These are phyloP conservation scores for Zonitis immaculata DNA, from an alignment of 2,888 invertebrate species.

Conservation along the genomic window DNA sequence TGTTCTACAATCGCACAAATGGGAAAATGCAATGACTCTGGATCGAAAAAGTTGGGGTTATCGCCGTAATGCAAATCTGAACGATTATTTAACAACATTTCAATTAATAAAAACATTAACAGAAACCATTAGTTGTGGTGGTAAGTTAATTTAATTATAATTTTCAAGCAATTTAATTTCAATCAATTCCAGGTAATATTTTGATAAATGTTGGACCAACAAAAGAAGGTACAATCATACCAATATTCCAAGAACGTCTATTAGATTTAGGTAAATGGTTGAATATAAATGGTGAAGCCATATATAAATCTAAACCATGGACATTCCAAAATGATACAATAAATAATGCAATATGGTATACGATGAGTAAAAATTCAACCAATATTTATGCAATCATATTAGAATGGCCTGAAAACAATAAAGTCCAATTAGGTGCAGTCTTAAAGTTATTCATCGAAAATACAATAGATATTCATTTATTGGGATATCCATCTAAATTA, in stretches of 20 bases:
- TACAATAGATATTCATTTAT: background rate
- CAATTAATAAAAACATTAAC: constrained; percentile 67
- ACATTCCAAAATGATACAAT: constrained; percentile 71
- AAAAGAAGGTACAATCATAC: constrained; percentile 75
- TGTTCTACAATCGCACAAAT: constrained; percentile 70
- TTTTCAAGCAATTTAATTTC: background rate
- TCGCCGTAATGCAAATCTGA: constrained; percentile 62
- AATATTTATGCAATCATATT: constrained; percentile 66
- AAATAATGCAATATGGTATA: constrained; percentile 45
- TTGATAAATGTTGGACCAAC: constrained; percentile 84
- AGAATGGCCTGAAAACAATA: constrained; percentile 56
- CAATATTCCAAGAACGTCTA: constrained; percentile 80
- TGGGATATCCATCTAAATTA: constrained; percentile 6
- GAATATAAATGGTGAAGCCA: constrained; percentile 72
- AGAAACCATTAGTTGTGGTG: constrained; percentile 76
- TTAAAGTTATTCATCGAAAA: background rate
- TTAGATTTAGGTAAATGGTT: constrained; percentile 75
- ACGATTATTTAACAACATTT: constrained; percentile 60
- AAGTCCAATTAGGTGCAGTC: constrained; percentile 6
- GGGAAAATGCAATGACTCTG: constrained; percentile 92
- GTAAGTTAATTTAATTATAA: constrained; percentile 47
- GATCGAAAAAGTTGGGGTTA: constrained; percentile 84
- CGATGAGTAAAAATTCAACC: constrained; percentile 15
- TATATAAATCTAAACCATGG: constrained; percentile 76
- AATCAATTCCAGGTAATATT: constrained; percentile 64